Evolutionary conservation across 2,797 vertebrate species (phyloP).

Genomic region (Characodon lateralis): DNA sequence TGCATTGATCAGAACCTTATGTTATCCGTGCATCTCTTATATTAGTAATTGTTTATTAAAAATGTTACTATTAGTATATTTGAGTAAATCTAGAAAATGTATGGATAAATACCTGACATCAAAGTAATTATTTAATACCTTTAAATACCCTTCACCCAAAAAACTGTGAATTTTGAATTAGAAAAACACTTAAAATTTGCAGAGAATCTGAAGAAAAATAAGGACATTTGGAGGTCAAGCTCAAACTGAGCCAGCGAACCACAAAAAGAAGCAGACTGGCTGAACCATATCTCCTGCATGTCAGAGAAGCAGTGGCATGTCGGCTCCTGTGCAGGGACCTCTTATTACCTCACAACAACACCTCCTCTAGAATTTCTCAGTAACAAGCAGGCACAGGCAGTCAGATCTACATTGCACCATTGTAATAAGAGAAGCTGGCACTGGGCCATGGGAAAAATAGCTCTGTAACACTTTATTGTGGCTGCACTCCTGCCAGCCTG

Average conservation of each 20-base stretch:
- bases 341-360: constrained; percentile 49
- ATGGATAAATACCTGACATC: not conserved
- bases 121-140: not conserved
- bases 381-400: constrained; percentile 64
- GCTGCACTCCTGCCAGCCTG: constrained; percentile 45
- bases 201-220: constrained; percentile 5
- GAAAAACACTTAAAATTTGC: not conserved
- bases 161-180: not conserved
- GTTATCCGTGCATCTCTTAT: not conserved
- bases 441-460: constrained; percentile 75
- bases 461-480: constrained; percentile 62
- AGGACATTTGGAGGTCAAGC: constrained; percentile 3
- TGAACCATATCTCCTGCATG: constrained; percentile 27
- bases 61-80: not conserved
- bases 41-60: not conserved
- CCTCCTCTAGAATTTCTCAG: constrained; percentile 64
- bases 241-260: not conserved
- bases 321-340: constrained; percentile 44
- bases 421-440: constrained; percentile 67
- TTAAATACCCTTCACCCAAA: not conserved
- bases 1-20: not conserved
- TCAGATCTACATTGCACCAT: constrained; percentile 60
- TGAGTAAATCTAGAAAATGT: not conserved
- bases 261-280: constrained; percentile 10
- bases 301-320: constrained; percentile 53